These are phyloP conservation scores for Reticulitermes speratus DNA, from an alignment of 1,140 invertebrate genomes.

Conservation along the genomic window DNA sequence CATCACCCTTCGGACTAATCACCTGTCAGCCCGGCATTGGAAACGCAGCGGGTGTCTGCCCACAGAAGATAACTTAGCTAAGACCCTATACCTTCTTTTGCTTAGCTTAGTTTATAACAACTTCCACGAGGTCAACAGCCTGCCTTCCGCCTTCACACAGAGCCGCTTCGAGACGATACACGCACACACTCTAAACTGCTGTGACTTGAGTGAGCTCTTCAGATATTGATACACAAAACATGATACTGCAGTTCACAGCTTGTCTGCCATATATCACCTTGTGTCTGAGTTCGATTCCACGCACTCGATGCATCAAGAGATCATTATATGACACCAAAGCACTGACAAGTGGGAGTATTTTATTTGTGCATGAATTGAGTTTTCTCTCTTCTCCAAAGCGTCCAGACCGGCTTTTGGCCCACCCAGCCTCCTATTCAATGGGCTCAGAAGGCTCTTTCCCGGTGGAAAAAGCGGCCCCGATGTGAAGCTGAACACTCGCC, in stretches of 20 bases:
- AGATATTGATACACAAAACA: neutral
- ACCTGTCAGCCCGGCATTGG: conserved; percentile 29
- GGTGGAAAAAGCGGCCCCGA: too few relatives aligned
- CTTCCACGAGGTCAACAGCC: conserved; percentile 16
- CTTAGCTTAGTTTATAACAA: conserved; percentile 4
- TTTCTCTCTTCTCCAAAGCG: too few relatives aligned
- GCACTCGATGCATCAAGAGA: too few relatives aligned
- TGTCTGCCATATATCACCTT: too few relatives aligned
- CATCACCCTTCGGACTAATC: conserved; percentile 28
- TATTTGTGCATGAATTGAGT: too few relatives aligned
- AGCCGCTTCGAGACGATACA: neutral
- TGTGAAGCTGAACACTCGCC: too few relatives aligned
- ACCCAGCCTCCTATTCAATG: too few relatives aligned
- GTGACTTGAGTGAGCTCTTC: neutral
- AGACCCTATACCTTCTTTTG: neutral
- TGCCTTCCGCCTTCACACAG: neutral
- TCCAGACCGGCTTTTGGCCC: too few relatives aligned
- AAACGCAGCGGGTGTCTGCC: conserved; percentile 24
- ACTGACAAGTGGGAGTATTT: too few relatives aligned
- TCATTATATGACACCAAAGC: too few relatives aligned
- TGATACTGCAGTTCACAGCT: neutral
- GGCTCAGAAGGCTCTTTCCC: too few relatives aligned
- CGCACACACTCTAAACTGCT: neutral
- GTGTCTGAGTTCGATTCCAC: too few relatives aligned
- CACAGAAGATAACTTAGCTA: conserved; percentile 15